Percentiles rank a stretch among this genome's conserved stretches.
These are phyloP conservation scores for Gastracanthus pulcherrimus DNA, from an alignment of 2,888 invertebrate species.

Conservation along the genomic window DNA sequence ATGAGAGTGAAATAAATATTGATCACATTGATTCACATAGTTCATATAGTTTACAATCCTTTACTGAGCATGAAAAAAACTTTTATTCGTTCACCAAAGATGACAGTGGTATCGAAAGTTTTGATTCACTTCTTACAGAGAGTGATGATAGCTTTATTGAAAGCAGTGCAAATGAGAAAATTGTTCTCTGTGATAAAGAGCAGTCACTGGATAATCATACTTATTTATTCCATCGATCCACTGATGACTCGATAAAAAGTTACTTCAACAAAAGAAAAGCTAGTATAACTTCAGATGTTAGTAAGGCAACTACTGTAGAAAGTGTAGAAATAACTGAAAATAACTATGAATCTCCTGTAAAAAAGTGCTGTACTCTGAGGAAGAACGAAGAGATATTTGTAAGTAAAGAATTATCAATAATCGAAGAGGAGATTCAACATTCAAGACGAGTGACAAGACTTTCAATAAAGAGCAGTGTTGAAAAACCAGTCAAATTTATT, in stretches of 20 bases:
- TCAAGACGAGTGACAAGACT: slow-evolving; percentile 48
- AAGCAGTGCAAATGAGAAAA: too few relatives aligned
- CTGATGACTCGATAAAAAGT: too few relatives aligned
- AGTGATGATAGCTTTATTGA: slow-evolving; percentile 1
- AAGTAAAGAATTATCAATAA: slow-evolving; percentile 44
- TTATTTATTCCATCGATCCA: too few relatives aligned
- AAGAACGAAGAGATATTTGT: slow-evolving; percentile 30
- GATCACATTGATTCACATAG: background rate
- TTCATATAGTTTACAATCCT: background rate
- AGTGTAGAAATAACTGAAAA: background rate
- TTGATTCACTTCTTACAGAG: slow-evolving; percentile 11
- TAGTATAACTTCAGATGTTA: background rate
- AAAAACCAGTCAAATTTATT: slow-evolving; percentile 8
- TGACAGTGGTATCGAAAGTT: slow-evolving; percentile 49
- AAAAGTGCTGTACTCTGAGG: background rate
- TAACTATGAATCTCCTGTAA: background rate
- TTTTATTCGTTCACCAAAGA: background rate
- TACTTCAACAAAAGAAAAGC: background rate
- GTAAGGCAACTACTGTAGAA: background rate
- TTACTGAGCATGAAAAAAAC: background rate
- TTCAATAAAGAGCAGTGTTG: slow-evolving; percentile 26
- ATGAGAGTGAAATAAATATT: background rate
- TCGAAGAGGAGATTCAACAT: slow-evolving; percentile 38
- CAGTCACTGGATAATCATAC: background rate
- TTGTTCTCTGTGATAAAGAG: background rate